Evolutionary conservation across 2,113 vertebrate species (phyloP), one percentile per base, ranked within the genome.

Genomic region (Notarius lentiginosus): DNA sequence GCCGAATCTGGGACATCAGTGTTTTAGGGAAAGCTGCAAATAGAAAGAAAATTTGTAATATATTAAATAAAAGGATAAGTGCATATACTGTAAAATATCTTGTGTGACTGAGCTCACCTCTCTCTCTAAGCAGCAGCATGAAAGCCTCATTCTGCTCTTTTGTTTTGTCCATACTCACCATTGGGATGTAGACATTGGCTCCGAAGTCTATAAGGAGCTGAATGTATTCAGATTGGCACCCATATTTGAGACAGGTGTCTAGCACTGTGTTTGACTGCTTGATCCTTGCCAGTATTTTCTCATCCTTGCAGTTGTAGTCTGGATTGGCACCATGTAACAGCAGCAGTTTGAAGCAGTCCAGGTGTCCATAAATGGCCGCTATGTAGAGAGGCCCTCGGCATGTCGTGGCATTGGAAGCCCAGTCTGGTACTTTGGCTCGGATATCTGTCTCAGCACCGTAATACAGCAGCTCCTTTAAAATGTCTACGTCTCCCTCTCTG

Each of bases 171-270:
- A 88, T 89, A 4, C 91, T 89, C 12, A 97, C 27, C 0, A 90
- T 88, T 24, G 97, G 97, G 88, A 99, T 95, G 92, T 97, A 98
- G 77, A 98, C 93, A 0, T 98, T 96, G 15, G 98, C 98, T 11
- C 98, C 98, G 7, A 99, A 99, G 92, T 99, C 97, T 79, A 99
- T 94, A 79, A 99, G 96, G 14, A 99, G 93, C 88, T 95, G 92
- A 82, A 98, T 77, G 89, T 97, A 99, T 61, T 97, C 94, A 0
- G 92, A 83, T 0, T 93, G 93, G 9, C 95, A 96, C 87, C 95
- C 94, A 7, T 95, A 92, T 86, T 93, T 93, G 18, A 96, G 92
- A 87, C 95, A 96, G 93, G 95, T 95, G 88, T 96, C 95, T 87
- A 96, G 91, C 86, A 96, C 95, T 0, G 95, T 96, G 86, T 94